Base-by-base conservation (phyloP, 2,888 invertebrate genomes). In the Chymomyza amoena region DNA sequence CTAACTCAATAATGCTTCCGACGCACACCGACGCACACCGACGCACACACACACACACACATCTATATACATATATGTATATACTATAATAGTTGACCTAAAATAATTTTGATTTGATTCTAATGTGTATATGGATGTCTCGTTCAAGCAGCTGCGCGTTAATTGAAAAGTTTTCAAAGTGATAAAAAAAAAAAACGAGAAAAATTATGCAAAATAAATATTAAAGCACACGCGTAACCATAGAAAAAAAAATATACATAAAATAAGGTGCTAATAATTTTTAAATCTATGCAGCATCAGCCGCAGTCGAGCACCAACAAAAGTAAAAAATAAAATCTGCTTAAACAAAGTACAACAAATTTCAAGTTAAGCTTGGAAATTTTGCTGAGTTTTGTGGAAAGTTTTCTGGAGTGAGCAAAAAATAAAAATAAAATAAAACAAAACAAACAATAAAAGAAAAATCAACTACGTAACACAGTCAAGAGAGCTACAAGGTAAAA, bases 181-280 rank as follows among this genome's bases (percentile, higher is more conserved):
- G 77, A 60, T 69, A 57, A 74, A 69, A 62, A 74, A 69, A 62
- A 25, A 4, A 13, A 7, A 57, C 59, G 32, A 52, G 68, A 50
- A 59, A 60, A 70, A 69, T 57, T 70, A 75, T 75, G 66, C 62
- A 62, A 78, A 68, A 72, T 72, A 68, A 72, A 71, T 75, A 71
- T 69, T 71, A 70, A 78, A 79, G 71, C 69, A 63, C 73, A 74
- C 78, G 78, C 78, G 78, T 72, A 75, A 54, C 72, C 72, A 51
- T 51, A 77, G 69, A 16, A 64, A 59, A 50, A 39, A 74, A 16
- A 36, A 54, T 9, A 52, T 61, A 32, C 32, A 32, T 45, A 45
- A 45, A 45, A 45, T 45, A 45, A 45, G 39, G 39, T 45, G 39
- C 13, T 45, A 45, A 45, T 45, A 45, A 45, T 45, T 45, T 45